A percentile compares a stretch with the other conserved stretches of the same genome.
These are phyloP conservation scores for Saturnia japonica DNA, from an alignment of 2,888 invertebrate genomes.

Conservation along the genomic window DNA sequence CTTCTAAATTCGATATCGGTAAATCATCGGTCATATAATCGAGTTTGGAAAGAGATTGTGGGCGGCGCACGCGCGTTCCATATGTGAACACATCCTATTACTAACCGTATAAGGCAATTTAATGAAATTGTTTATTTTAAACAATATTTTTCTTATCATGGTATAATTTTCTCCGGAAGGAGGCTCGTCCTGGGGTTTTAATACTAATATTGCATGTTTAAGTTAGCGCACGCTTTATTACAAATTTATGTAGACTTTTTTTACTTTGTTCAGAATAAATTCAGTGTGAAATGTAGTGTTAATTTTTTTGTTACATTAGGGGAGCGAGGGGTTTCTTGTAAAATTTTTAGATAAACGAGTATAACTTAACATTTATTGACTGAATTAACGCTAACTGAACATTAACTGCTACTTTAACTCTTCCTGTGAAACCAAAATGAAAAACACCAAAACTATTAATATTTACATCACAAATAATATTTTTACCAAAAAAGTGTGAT, in stretches of 20 bases:
- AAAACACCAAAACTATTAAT: too few species aligned
- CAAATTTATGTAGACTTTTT: not conserved
- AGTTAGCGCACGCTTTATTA: constrained; percentile 46
- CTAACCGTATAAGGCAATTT: constrained; percentile 57
- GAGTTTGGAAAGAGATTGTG: constrained; percentile 77
- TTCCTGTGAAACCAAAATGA: too few species aligned
- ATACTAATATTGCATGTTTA: constrained; percentile 59
- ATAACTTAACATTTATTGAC: too few species aligned
- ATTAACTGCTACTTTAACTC: too few species aligned
- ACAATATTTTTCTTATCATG: constrained; percentile 25
- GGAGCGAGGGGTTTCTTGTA: too few species aligned
- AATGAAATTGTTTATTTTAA: constrained; percentile 48
- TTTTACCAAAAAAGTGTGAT: too few species aligned
- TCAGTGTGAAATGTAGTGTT: constrained; percentile 47
- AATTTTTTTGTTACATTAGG: constrained; percentile 40
- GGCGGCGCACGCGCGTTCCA: constrained; percentile 72
- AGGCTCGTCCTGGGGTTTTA: constrained; percentile 72
- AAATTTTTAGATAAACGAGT: too few species aligned
- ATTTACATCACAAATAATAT: too few species aligned
- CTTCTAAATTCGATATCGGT: constrained; percentile 76
- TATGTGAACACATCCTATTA: constrained; percentile 72
- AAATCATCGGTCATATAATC: constrained; percentile 79
- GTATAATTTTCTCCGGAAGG: constrained; percentile 63
- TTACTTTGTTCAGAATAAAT: not conserved
- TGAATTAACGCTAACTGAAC: too few species aligned